Evolutionary conservation across 1,140 invertebrate genomes (phyloP).

Genomic region (Yoshiicerus persimilis): DNA sequence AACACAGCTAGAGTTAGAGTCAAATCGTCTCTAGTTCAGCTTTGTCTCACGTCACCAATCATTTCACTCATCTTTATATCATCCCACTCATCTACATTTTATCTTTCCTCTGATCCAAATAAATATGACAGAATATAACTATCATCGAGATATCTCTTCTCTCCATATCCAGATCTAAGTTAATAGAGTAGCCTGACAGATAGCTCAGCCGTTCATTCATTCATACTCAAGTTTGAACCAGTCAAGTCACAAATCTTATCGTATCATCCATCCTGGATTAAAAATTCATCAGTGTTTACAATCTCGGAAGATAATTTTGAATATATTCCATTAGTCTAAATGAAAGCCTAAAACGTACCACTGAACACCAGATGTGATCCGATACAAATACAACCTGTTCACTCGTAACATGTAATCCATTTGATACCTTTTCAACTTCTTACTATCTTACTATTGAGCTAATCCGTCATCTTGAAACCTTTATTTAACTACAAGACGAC

Average conservation of each 20-base stretch:
- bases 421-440: not conserved
- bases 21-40: not conserved
- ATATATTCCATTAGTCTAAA: not conserved
- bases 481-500: not conserved
- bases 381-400: not conserved
- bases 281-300: not conserved
- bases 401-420: not conserved
- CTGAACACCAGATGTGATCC: not conserved
- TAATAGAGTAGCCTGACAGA: not conserved
- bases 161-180: not conserved
- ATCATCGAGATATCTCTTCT: slow-evolving; percentile 7
- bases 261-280: not conserved
- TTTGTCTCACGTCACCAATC: slow-evolving; percentile 50
- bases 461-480: not conserved
- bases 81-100: slow-evolving; percentile 85
- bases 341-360: not conserved
- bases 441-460: not conserved
- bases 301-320: not conserved
- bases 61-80: slow-evolving; percentile 71
- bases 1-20: not conserved
- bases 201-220: not conserved
- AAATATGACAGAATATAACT: slow-evolving; percentile 20
- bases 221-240: not conserved
- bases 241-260: not conserved
- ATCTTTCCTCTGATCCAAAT: slow-evolving; percentile 76